Evolutionary conservation across 2,797 vertebrate species (phyloP).

Genomic region (Telmatherina bonti): DNA sequence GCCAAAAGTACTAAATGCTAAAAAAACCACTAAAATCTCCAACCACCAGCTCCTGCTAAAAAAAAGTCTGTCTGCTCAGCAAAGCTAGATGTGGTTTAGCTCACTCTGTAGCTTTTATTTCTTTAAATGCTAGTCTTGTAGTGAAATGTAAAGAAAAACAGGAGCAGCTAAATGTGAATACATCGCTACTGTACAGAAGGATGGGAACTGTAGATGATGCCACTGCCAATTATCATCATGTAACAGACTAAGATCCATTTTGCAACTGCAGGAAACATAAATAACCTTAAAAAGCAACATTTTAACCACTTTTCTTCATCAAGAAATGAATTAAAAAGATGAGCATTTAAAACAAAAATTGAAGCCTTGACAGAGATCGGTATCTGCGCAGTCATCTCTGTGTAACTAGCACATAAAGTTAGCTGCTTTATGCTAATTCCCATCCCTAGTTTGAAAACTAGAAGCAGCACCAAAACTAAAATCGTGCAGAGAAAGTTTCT

Average conservation of each 20-base stretch:
- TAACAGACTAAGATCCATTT: slow-evolving; percentile 35
- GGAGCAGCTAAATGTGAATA: slow-evolving; percentile 35
- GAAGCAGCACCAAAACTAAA: slow-evolving; percentile 50
- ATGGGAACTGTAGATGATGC: slow-evolving; percentile 36
- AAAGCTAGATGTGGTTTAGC: slow-evolving; percentile 39
- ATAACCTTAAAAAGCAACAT: slow-evolving; percentile 33
- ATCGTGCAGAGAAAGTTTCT: slow-evolving; percentile 32
- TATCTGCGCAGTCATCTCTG: slow-evolving; percentile 13
- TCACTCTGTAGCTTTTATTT: slow-evolving; percentile 29
- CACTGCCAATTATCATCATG: slow-evolving; percentile 32
- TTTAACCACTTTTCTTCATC: slow-evolving; percentile 25
- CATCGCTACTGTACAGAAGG: slow-evolving; percentile 22
- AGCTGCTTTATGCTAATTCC: slow-evolving; percentile 26
- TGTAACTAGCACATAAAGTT: not conserved
- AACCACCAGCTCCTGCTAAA: slow-evolving; percentile 30
- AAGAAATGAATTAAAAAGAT: slow-evolving; percentile 41
- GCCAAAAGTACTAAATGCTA: slow-evolving; percentile 30
- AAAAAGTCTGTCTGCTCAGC: slow-evolving; percentile 26
- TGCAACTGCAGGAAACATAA: slow-evolving; percentile 28
- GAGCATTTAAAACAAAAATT: slow-evolving; percentile 45
- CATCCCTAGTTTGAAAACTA: slow-evolving; percentile 48
- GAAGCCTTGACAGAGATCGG: slow-evolving; percentile 1
- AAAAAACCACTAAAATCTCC: slow-evolving; percentile 28
- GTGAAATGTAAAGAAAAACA: slow-evolving; percentile 44
- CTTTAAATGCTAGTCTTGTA: slow-evolving; percentile 36